Base-by-base conservation (phyloP, 2,113 vertebrate genomes). In the Pomatostomus ruficeps region DNA sequence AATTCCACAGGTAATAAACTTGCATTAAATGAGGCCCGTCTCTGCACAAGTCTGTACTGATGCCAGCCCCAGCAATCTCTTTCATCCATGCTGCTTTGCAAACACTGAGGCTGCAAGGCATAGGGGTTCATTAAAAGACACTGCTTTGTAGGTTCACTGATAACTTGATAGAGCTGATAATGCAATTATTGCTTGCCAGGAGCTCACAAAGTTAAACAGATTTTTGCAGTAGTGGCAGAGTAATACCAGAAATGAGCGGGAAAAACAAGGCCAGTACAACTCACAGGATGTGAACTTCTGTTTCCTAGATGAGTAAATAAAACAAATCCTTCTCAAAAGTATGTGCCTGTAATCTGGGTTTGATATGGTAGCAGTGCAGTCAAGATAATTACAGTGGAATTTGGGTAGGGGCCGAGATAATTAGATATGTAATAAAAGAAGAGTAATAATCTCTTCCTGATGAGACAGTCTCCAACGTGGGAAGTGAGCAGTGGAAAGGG, bases 1-100 rank as follows among this genome's bases (percentile, higher is more conserved):
- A 97, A 98, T 97, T 97, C 95, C 97, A 97, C 95, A 97, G 94
- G 94, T 98, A 98, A 97, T 97, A 97, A 97, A 97, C 97, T 97
- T 95, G 94, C 95, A 95, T 80, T 93, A 95, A 97, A 98, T 61
- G 92, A 93, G 91, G 95, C 91, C 31, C 2, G 82, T 83, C 93
- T 76, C 61, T 66, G 91, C 94, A 96, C 91, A 98, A 96, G 94
- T 91, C 91, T 97, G 94, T 96, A 81, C 85, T 70, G 72, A 93
- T 58, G 89, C 96, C 97, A 97, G 95, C 79, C 88, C 82, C 85
- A 94, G 95, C 72, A 95, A 95, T 93, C 81, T 91, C 97, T 96
- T 96, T 97, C 96, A 96, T 92, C 85, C 94, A 59, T 55, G 79
- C 51, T 94, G 70, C 74, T 95, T 80, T 81, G 62, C 96, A 96